Percentiles rank a stretch among this genome's conserved stretches.
Conservation (phyloP, 2,888 invertebrate genomes). For the Microctonus hyperodae region DNA sequence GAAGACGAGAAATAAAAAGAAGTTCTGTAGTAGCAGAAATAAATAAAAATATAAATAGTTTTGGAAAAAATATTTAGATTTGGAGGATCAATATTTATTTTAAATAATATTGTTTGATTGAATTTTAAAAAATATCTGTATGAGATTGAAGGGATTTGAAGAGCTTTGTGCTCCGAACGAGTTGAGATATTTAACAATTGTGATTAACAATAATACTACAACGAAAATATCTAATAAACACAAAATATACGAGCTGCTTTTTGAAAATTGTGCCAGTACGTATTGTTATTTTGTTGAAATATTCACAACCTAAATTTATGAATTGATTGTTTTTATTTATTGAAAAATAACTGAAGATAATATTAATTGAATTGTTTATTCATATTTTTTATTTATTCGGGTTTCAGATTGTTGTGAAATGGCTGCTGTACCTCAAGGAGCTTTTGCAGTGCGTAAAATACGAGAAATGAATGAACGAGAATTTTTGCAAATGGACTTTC, state of each 20-base stretch:
- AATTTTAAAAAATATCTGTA: conserved; percentile 40
- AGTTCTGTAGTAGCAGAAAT: background rate
- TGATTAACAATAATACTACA: conserved; percentile 17
- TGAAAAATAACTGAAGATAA: too few species aligned
- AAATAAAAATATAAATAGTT: too few species aligned
- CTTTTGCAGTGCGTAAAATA: conserved; percentile 76
- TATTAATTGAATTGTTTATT: background rate
- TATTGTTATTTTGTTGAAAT: conserved; percentile 11
- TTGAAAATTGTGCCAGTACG: conserved; percentile 50
- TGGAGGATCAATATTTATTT: conserved; percentile 1
- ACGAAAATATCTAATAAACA: conserved; percentile 32
- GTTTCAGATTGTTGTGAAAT: conserved; percentile 64
- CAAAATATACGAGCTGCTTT: conserved; percentile 45
- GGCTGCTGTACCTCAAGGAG: conserved; percentile 80
- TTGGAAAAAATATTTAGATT: background rate
- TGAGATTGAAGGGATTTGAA: conserved; percentile 42
- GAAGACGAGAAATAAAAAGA: too few species aligned
- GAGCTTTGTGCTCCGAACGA: conserved; percentile 29
- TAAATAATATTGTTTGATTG: conserved; percentile 40
- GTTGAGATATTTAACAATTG: background rate
- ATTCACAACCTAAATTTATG: too few species aligned
- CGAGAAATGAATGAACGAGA: conserved; percentile 68
- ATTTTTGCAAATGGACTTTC: conserved; percentile 67
- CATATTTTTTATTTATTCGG: conserved; percentile 6
- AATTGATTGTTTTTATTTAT: too few species aligned